These are phyloP conservation scores for Sceliomorpha sp. DNA, from an alignment of 2,888 invertebrate species.

Conservation along the genomic window DNA sequence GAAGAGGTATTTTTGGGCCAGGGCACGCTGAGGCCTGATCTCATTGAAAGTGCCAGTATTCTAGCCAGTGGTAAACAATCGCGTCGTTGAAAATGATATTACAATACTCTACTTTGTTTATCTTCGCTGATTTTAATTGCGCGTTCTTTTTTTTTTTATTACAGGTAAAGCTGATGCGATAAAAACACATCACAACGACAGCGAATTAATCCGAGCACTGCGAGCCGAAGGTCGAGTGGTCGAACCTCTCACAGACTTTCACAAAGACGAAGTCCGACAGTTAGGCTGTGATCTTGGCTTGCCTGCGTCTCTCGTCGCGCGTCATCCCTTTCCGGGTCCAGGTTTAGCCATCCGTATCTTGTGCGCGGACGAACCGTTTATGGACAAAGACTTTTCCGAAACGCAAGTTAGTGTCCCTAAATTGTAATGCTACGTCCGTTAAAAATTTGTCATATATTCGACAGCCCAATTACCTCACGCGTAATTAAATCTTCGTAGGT, in stretches of 20 bases:
- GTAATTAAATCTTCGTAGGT: too few species aligned
- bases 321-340: constrained; percentile 99
- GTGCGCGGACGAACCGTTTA: constrained; percentile 96
- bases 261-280: constrained; percentile 97
- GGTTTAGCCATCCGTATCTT: constrained; percentile 97
- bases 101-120: too few species aligned
- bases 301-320: constrained; percentile 91
- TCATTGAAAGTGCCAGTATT: constrained; percentile 97
- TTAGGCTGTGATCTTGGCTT: constrained; percentile 95
- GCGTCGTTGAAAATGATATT: too few species aligned
- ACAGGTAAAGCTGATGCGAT: constrained; percentile 94
- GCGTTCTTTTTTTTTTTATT: too few species aligned
- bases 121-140: too few species aligned
- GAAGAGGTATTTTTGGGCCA: constrained; percentile 96
- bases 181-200: constrained; percentile 99
- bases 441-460: constrained; percentile 9
- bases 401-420: constrained; percentile 85
- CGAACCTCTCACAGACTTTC: constrained; percentile 99
- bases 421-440: background rate
- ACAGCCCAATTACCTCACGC: too few species aligned
- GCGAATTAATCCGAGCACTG: constrained; percentile 91
- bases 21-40: constrained; percentile 97
- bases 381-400: constrained; percentile 97
- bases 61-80: constrained; percentile 86
- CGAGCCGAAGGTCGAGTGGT: constrained; percentile 91